These are phyloP conservation scores for Albula glossodonta DNA, from an alignment of 2,113 vertebrate genomes.

Conservation along the genomic window DNA sequence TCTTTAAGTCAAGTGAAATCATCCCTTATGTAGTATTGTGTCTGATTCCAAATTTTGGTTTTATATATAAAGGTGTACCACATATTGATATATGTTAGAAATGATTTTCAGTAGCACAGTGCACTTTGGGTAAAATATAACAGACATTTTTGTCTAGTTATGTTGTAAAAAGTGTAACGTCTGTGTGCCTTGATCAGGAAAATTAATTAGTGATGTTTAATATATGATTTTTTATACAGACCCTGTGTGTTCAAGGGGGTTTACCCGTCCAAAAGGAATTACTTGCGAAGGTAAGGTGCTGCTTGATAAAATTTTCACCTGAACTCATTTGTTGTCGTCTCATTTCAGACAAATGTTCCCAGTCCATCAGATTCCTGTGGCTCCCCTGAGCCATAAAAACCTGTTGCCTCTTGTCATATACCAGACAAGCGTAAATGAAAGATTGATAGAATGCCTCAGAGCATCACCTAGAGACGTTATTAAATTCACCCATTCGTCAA, in stretches of 20 bases:
- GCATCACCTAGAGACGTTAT: neutral
- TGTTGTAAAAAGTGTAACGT: too few species aligned
- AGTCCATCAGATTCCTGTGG: neutral
- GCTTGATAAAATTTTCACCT: neutral
- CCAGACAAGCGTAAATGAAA: neutral
- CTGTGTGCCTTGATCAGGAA: neutral
- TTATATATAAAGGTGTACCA: too few species aligned
- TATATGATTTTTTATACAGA: conserved; percentile 55
- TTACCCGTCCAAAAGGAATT: conserved; percentile 69
- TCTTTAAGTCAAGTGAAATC: neutral
- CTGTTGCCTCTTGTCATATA: neutral
- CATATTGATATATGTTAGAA: neutral
- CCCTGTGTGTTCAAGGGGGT: conserved; percentile 69
- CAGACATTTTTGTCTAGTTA: too few species aligned
- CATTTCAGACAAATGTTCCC: neutral
- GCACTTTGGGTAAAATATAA: too few species aligned
- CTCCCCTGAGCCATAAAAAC: neutral
- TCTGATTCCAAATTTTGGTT: neutral
- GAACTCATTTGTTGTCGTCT: neutral
- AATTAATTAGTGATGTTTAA: neutral
- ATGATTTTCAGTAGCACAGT: neutral
- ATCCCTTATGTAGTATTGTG: neutral
- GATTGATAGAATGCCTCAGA: neutral
- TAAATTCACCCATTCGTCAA: neutral
- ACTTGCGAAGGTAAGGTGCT: conserved; percentile 70